Conservation (phyloP, 2,113 vertebrate species). For the Casuarius casuarius region DNA sequence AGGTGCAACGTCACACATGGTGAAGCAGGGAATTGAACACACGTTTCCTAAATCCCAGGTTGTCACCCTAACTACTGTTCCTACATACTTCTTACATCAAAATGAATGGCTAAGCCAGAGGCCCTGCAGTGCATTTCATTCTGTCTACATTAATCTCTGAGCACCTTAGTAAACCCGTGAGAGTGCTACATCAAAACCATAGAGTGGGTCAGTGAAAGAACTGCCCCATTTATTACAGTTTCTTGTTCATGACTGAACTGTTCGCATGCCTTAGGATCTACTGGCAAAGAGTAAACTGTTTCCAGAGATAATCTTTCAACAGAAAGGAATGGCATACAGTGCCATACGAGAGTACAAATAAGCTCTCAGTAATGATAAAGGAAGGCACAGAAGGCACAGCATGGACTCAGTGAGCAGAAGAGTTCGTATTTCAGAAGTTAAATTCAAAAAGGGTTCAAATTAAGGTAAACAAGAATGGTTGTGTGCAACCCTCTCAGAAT, state of each 20-base stretch:
- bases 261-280: background rate
- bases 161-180: background rate
- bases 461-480: background rate
- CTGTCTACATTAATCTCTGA: background rate
- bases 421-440: background rate
- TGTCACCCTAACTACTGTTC: constrained; percentile 23
- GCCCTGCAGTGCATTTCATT: background rate
- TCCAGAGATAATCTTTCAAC: constrained; percentile 14
- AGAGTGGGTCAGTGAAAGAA: background rate
- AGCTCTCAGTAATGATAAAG: background rate
- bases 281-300: background rate
- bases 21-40: background rate
- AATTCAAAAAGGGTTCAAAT: background rate
- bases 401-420: background rate
- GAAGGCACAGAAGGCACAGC: background rate
- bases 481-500: background rate
- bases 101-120: constrained; percentile 6
- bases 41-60: constrained; percentile 13
- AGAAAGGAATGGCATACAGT: background rate
- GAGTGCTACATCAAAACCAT: background rate
- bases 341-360: background rate
- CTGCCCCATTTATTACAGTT: background rate
- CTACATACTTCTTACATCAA: background rate
- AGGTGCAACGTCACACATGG: background rate
- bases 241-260: background rate